Conservation (phyloP, 2,888 invertebrate species). For the Syrphus vitripennis region DNA sequence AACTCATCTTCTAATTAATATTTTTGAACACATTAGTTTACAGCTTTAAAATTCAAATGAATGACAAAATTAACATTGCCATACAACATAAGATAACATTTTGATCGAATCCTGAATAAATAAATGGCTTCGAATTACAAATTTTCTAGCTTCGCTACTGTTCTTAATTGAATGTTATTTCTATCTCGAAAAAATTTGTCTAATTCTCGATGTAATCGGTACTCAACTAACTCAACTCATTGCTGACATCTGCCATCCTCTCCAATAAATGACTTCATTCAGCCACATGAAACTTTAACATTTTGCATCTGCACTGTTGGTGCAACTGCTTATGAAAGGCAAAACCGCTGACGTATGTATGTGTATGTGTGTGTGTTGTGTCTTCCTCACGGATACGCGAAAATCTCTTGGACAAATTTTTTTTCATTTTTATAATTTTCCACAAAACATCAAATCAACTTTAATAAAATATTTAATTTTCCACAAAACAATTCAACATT, state of each 20-base stretch:
- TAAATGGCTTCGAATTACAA: too few relatives aligned
- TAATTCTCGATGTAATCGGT: not conserved
- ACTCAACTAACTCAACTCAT: not conserved
- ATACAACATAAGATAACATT: too few relatives aligned
- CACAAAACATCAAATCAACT: slow-evolving; percentile 53
- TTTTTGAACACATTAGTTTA: too few relatives aligned
- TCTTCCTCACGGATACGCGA: slow-evolving; percentile 71
- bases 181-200: too few relatives aligned
- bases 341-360: slow-evolving; percentile 71
- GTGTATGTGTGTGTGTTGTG: slow-evolving; percentile 71
- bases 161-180: too few relatives aligned
- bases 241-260: not conserved
- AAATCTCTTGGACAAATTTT: slow-evolving; percentile 64
- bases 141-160: too few relatives aligned
- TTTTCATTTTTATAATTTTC: slow-evolving; percentile 66
- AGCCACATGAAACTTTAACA: not conserved
- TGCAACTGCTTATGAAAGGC: slow-evolving; percentile 52
- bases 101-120: too few relatives aligned
- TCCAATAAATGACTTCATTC: not conserved
- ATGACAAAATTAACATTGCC: too few relatives aligned
- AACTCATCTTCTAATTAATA: too few relatives aligned
- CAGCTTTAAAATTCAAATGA: too few relatives aligned
- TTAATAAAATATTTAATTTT: slow-evolving; percentile 51
- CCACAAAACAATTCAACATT: slow-evolving; percentile 34
- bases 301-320: slow-evolving; percentile 9